Conservation (phyloP, 2,113 vertebrate genomes). For the Neodontobutis hainanensis region DNA sequence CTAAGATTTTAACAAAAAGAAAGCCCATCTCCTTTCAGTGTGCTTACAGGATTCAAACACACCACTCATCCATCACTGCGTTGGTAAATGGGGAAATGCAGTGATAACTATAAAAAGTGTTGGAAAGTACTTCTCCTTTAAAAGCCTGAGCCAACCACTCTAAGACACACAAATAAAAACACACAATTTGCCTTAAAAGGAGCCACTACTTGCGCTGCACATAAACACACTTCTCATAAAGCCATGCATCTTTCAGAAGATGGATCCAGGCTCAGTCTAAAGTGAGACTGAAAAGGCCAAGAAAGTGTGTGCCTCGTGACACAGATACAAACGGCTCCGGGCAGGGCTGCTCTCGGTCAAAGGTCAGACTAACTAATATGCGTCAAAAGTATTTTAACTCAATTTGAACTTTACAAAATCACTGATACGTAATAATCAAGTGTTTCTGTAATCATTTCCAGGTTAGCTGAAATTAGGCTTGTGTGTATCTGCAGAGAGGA, state of each 20-base stretch:
- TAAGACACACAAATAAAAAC: slow-evolving; percentile 27
- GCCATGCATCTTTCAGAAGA: slow-evolving; percentile 63
- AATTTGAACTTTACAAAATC: neutral
- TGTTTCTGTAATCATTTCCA: neutral
- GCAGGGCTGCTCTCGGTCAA: slow-evolving; percentile 34
- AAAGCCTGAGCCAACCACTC: slow-evolving; percentile 9
- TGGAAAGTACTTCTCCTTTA: slow-evolving; percentile 3
- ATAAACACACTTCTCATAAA: slow-evolving; percentile 30
- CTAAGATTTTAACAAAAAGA: no score
- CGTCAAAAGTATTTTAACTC: neutral
- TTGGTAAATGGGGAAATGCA: no score
- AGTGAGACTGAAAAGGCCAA: slow-evolving; percentile 44
- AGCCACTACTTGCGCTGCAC: slow-evolving; percentile 12
- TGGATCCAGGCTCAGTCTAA: slow-evolving; percentile 21
- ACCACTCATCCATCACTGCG: no score
- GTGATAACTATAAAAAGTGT: no score
- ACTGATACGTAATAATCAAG: neutral
- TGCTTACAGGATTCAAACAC: no score
- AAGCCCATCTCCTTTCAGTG: no score
- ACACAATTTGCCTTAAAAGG: slow-evolving; percentile 41
- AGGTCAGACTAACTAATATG: slow-evolving; percentile 42
- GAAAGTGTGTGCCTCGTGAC: slow-evolving; percentile 32
- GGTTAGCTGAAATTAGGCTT: neutral
- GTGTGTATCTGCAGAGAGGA: slow-evolving; percentile 16
- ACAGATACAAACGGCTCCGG: slow-evolving; percentile 36